Percentiles rank a stretch among this genome's conserved stretches.
Evolutionary conservation across 2,113 vertebrate species (phyloP).

Genomic region (Rhineura floridana): DNA sequence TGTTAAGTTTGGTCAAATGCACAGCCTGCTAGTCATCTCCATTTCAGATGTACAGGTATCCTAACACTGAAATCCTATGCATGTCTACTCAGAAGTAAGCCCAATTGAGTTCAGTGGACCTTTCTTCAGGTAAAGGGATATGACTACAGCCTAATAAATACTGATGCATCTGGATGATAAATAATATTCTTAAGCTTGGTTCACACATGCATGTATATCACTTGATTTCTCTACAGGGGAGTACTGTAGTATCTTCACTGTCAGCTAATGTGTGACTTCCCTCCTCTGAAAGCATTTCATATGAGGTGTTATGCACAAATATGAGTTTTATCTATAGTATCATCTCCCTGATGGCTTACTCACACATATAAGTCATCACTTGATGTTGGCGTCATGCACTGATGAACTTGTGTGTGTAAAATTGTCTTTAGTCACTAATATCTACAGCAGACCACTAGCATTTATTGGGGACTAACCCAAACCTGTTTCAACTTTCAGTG

Average conservation of each 20-base stretch:
- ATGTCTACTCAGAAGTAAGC: not conserved
- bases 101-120: not conserved
- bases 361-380: not conserved
- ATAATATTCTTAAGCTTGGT: not conserved
- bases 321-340: not conserved
- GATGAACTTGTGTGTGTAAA: not conserved
- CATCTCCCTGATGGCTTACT: not conserved
- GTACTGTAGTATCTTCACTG: not conserved
- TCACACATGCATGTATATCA: not conserved
- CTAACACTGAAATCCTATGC: not conserved
- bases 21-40: slow-evolving; percentile 38
- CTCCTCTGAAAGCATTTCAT: not conserved
- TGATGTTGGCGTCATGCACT: not conserved
- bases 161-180: not conserved
- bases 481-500: not conserved
- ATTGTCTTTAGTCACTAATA: not conserved
- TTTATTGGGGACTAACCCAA: not conserved
- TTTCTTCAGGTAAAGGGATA: no score
- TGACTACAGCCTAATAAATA: not conserved
- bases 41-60: not conserved
- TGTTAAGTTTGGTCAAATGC: slow-evolving; percentile 15
- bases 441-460: not conserved
- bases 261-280: no score
- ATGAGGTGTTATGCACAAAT: not conserved
- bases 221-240: not conserved